phyloP scores from a whole-genome alignment of 1,140 invertebrate species.

The Listronotus oregonensis region DNA sequence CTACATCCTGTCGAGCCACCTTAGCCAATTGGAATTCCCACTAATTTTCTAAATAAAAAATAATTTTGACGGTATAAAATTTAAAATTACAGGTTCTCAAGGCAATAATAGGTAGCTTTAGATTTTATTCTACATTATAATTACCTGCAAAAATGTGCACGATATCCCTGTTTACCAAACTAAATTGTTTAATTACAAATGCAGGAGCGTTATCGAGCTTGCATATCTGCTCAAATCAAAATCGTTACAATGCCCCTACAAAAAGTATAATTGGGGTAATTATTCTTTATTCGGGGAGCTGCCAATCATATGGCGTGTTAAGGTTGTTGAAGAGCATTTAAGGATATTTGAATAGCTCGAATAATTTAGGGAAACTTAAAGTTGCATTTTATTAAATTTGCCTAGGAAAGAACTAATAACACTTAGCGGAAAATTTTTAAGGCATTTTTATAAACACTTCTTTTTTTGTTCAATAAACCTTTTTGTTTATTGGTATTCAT shows the following conservation, averaged over 20 bases:
- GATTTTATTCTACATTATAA: conserved; percentile 18
- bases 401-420: too few relatives aligned
- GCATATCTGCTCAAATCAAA: conserved; percentile 18
- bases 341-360: too few relatives aligned
- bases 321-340: neutral
- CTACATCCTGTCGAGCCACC: too few relatives aligned
- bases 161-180: conserved; percentile 25
- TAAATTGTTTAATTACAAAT: conserved; percentile 27
- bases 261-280: conserved; percentile 28
- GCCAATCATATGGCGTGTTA: conserved; percentile 38
- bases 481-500: too few relatives aligned
- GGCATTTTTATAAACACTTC: too few relatives aligned
- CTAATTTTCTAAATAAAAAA: too few relatives aligned
- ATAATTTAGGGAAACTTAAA: neutral
- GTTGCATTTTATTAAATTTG: too few relatives aligned
- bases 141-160: conserved; percentile 21
- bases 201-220: conserved; percentile 15
- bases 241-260: conserved; percentile 14
- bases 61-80: conserved; percentile 2
- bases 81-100: conserved; percentile 3
- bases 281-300: conserved; percentile 35
- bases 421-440: too few relatives aligned
- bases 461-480: too few relatives aligned
- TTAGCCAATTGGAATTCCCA: too few relatives aligned
- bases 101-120: conserved; percentile 12